Base-by-base conservation (phyloP, 2,888 invertebrate species). In the Loripinus fragilis region DNA sequence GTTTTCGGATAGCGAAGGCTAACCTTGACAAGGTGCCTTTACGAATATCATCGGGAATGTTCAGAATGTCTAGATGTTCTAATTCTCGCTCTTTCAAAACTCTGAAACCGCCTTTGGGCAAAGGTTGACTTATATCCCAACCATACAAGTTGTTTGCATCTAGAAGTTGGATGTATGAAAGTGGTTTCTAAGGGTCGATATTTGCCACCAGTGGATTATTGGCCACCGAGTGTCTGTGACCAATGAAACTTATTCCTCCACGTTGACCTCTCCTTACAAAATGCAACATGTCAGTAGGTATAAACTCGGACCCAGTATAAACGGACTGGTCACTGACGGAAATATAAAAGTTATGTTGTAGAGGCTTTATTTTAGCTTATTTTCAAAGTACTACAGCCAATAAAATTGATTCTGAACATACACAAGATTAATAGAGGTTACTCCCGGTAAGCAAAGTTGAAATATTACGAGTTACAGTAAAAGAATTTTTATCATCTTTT, bases 31-130 rank as follows among this genome's bases (percentile, higher is more conserved):
- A 20, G 28, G 30, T 33, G 3, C 60, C 60, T 33, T 17, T 60
- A 17, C 33, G 33, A 17, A 17, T 15, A 28, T 60, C 33, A 8
- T 8, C 35, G 20, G 60, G 33, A 23, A 35, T 33, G 2, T 30
- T 15, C 2, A 30, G 30, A 60, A 60, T 33, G 60, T 60, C 60
- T 33, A 60, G 5, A 10, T 8, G 1, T 33, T 60, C 33, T 23
- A 20, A 35, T 55, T 71, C 42, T 7, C 42, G 50, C 10, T 84
- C 67, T 38, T 66, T 68, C 33, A 84, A 70, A 77, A 88, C 88
- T 42, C 81, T 17, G 78, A 91, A 90, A 17, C 84, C 78, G n/a
- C 78, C 78, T 65, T 73, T 71, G 28, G 91, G 90, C 69, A 91
- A 66, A 2, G 80, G 80, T 75, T 89, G 86, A 68, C 64, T 64